Evolutionary conservation across 2,797 vertebrate genomes (phyloP), one percentile per base, ranked within the genome.

Genomic region (Bryconaethiops microstoma): DNA sequence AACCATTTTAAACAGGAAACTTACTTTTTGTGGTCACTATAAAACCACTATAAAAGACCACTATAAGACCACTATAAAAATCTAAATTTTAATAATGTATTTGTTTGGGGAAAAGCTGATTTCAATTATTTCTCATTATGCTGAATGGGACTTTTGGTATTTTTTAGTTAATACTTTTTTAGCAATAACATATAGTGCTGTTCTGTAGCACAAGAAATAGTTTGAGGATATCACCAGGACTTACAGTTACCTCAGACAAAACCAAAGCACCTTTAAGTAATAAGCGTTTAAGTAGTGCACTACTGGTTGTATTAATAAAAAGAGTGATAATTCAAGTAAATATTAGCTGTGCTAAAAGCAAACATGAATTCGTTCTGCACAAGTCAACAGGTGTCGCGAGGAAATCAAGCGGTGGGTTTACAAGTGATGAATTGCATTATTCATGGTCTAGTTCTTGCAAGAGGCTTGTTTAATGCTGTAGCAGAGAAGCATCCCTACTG

Each of bases 401-500:
- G n/a, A 60, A 74, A 29, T 60, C 72, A 19, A 63, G 68, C 50
- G 17, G 8, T 59, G 45, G 17, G 50, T 48, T 40, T 75, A 68
- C 39, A 76, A 76, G 73, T 40, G 39, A 63, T 45, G 21, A 76
- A 64, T 5, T 57, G 60, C 57, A 77, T 81, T 69, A 74, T 69
- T 72, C 67, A 65, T 65, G 52, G 25, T 5, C 54, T 57, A 52
- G 16, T 7, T 80, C 12, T 69, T 68, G 55, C 45, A 59, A 70
- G 74, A 69, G 57, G 77, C 57, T 29, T 75, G 21, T 78, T 57
- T 67, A 64, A 74, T 73, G 63, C 71, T 70, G 48, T n/a, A 29
- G n/a, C 10, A 70, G 50, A 64, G 17, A 77, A 86, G 76, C 76
- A 81, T 71, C 73, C 82, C 80, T 87, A 85, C 80, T 84, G 77